These are phyloP conservation scores for Dendrolimus houi DNA, from an alignment of 2,888 invertebrate genomes.

Conservation along the genomic window DNA sequence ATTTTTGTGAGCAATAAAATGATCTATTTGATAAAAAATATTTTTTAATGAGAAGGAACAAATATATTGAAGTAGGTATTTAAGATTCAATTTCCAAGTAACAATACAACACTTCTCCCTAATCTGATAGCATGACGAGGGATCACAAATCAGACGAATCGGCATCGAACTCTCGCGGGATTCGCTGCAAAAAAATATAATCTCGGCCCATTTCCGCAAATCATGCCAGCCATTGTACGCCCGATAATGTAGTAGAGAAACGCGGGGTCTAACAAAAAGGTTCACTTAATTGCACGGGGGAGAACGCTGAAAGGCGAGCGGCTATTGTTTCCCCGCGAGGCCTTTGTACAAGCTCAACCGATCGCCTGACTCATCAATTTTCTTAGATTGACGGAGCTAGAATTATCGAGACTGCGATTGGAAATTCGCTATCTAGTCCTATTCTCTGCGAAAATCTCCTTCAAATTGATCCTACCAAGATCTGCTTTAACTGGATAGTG, in stretches of 20 bases:
- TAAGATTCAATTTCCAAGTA: conserved; percentile 41
- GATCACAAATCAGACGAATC: conserved; percentile 53
- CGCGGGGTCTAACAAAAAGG: conserved; percentile 62
- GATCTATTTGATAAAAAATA: not conserved
- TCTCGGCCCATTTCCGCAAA: conserved; percentile 63
- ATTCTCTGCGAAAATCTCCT: not conserved
- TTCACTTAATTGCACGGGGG: conserved; percentile 68
- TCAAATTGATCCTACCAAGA: no score
- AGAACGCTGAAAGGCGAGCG: conserved; percentile 52
- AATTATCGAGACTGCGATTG: conserved; percentile 47
- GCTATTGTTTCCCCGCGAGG: conserved; percentile 61
- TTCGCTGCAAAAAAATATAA: conserved; percentile 45
- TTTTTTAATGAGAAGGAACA: not conserved
- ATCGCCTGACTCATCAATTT: conserved; percentile 69
- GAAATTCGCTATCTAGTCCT: not conserved
- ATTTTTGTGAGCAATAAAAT: no score
- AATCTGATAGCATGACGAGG: conserved; percentile 48
- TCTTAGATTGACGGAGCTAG: conserved; percentile 43
- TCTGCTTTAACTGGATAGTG: no score
- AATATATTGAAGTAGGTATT: not conserved
- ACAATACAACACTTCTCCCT: conserved; percentile 43
- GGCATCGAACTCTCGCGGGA: conserved; percentile 35
- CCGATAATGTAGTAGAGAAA: conserved; percentile 65
- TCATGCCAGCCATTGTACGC: conserved; percentile 67
- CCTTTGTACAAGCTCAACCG: conserved; percentile 49